phyloP scores from a whole-genome alignment of 2,113 vertebrate genomes.

The Shinisaurus crocodilurus region DNA sequence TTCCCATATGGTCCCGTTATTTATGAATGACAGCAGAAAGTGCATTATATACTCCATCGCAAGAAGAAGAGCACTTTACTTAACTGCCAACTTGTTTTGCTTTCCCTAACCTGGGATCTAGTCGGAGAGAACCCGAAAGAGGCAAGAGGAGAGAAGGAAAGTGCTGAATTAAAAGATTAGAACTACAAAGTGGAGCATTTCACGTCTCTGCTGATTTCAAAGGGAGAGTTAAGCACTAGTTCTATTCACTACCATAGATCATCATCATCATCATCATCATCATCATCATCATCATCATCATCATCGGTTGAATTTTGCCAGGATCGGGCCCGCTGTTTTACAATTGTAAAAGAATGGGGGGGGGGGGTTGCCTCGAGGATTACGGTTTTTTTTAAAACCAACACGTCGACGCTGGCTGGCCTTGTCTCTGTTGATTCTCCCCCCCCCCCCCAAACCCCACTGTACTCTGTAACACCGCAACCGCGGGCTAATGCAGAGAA shows the following conservation, averaged over 20 bases:
- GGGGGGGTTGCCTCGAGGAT: too few species aligned
- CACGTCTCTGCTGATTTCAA: not conserved
- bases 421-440: not conserved
- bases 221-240: not conserved
- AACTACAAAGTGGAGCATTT: not conserved
- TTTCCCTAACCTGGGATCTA: conserved; percentile 38
- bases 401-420: not conserved
- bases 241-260: not conserved
- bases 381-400: not conserved
- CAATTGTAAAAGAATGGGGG: not conserved
- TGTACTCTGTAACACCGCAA: not conserved
- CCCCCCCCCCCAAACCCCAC: conserved; percentile 4
- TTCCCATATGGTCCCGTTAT: conserved; percentile 84
- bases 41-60: conserved; percentile 72
- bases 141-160: not conserved
- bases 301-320: too few species aligned
- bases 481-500: conserved; percentile 21
- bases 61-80: conserved; percentile 63
- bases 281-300: too few species aligned
- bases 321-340: not conserved
- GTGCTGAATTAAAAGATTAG: too few species aligned
- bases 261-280: too few species aligned
- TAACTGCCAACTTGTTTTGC: conserved; percentile 43
- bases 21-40: conserved; percentile 85
- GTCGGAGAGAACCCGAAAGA: not conserved